A percentile compares a stretch with the other conserved stretches of the same genome.
These are phyloP conservation scores for Ostrea denselamellosa DNA, from an alignment of 1,140 invertebrate genomes.

Conservation along the genomic window DNA sequence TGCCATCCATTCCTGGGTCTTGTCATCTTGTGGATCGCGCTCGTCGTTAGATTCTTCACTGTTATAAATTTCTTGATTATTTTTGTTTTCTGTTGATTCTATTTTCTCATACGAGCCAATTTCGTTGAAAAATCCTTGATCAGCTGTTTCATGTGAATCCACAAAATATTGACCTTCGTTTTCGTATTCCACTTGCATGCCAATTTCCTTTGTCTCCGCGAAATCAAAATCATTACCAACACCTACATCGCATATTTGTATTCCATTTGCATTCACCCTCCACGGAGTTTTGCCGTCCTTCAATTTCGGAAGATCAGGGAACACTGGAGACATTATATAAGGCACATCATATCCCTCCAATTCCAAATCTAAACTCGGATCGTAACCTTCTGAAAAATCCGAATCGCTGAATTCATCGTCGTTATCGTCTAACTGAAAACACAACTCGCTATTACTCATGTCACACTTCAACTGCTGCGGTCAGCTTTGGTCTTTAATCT, in stretches of 20 bases:
- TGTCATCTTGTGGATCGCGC: background rate
- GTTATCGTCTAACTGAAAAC: background rate
- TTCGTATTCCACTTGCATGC: background rate
- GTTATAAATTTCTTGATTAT: background rate
- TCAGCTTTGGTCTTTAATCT: no score
- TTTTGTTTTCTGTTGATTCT: background rate
- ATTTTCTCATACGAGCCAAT: background rate
- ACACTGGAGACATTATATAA: background rate
- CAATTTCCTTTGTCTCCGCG: background rate
- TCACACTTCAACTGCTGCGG: no score
- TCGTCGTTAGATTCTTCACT: background rate
- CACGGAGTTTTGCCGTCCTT: background rate
- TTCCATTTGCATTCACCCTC: constrained; percentile 2
- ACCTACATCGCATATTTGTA: background rate
- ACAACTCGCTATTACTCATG: background rate
- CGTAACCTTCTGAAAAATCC: constrained; percentile 17
- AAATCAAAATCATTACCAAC: constrained; percentile 9
- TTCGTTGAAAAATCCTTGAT: background rate
- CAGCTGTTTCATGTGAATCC: background rate
- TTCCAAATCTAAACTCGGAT: background rate
- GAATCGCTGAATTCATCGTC: background rate
- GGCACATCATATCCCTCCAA: background rate
- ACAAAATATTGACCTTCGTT: background rate
- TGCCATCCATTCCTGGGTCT: background rate
- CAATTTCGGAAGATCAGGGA: background rate